Percentiles rank a stretch among this genome's conserved stretches.
phyloP scores from a whole-genome alignment of 2,113 vertebrate species.

The Centrocercus urophasianus region DNA sequence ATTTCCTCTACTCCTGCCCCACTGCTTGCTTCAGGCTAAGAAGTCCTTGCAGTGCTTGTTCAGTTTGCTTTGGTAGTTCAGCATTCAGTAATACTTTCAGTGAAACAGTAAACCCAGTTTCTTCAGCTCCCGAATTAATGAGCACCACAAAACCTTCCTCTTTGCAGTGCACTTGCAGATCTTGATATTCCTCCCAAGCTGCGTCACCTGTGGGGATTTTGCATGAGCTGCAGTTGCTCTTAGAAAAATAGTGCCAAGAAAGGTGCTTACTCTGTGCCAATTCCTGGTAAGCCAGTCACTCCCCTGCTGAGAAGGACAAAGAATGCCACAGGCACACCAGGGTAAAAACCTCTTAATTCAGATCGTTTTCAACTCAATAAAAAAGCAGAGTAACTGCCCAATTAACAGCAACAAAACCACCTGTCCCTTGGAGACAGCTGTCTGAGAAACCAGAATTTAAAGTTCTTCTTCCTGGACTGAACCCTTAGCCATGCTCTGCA shows the following conservation, averaged over 20 bases:
- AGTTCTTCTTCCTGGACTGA: not conserved
- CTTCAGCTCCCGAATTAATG: not conserved
- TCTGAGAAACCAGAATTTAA: not conserved
- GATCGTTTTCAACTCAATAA: constrained; percentile 1
- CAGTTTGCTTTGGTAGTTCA: not conserved
- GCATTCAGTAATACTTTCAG: not conserved
- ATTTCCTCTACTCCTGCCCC: not conserved
- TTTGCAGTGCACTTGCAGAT: not conserved
- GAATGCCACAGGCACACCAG: not conserved
- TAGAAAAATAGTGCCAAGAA: not conserved
- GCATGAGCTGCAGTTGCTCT: not conserved
- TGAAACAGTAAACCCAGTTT: not conserved
- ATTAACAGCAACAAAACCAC: not conserved
- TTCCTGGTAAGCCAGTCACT: not conserved
- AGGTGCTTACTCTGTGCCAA: not conserved
- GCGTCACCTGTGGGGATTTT: not conserved
- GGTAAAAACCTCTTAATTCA: not conserved
- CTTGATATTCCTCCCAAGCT: not conserved
- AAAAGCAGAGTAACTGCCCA: not conserved
- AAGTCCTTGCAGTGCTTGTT: not conserved
- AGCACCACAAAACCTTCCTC: not conserved
- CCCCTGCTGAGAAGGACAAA: constrained; percentile 30
- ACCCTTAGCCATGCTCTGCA: not conserved
- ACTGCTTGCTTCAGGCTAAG: not conserved
- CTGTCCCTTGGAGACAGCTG: not conserved